Evolutionary conservation across 1,140 invertebrate genomes (phyloP).

Genomic region (Danaus plexippus): DNA sequence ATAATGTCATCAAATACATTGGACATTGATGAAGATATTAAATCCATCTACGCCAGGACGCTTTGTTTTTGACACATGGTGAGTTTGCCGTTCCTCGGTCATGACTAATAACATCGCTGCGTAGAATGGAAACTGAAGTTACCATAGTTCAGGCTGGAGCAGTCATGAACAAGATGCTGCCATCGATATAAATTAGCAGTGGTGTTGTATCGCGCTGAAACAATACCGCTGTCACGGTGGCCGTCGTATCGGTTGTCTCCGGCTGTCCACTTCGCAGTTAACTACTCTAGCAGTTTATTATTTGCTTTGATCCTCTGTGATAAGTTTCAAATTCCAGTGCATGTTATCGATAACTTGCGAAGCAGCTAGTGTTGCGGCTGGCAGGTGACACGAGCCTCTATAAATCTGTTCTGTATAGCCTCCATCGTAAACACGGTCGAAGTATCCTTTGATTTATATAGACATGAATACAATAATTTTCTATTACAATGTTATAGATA

Average conservation of each 20-base stretch:
- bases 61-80: conserved; percentile 36
- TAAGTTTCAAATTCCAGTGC: conserved; percentile 29
- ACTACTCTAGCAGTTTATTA: conserved; percentile 17
- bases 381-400: conserved; percentile 61
- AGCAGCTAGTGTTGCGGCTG: conserved; percentile 56
- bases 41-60: conserved; percentile 24
- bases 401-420: conserved; percentile 52
- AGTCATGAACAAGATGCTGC: conserved; percentile 52
- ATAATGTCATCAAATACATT: conserved; percentile 1
- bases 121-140: conserved; percentile 28
- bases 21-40: conserved; percentile 15
- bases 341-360: conserved; percentile 31
- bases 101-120: conserved; percentile 25
- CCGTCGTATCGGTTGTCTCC: conserved; percentile 54
- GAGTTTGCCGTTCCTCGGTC: conserved; percentile 24
- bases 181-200: conserved; percentile 65
- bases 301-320: conserved; percentile 23
- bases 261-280: conserved; percentile 46
- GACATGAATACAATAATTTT: conserved; percentile 39
- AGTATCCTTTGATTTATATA: conserved; percentile 50
- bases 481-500: conserved; percentile 15
- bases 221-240: conserved; percentile 66
- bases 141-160: conserved; percentile 29
- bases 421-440: conserved; percentile 50
- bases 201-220: conserved; percentile 55